Evolutionary conservation across 2,113 vertebrate genomes (phyloP), one percentile per base, ranked within the genome.

Genomic region (Chlamydotis undulata): DNA sequence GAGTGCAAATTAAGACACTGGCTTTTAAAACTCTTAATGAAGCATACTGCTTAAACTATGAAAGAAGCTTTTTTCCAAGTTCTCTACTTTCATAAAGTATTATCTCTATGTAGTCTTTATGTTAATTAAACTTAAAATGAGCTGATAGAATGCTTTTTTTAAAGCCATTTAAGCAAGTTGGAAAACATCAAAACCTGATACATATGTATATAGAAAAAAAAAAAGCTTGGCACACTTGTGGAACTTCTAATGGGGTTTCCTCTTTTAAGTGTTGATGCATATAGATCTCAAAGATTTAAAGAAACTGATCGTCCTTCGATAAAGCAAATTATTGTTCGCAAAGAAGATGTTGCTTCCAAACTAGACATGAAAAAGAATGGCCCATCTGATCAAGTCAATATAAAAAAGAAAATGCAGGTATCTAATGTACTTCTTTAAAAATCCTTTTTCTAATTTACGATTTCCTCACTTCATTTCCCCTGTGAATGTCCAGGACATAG

Each of bases 321-420:
- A 85, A 99, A 99, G 80, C 99, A 99, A 97, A 97, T 99, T 76
- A 99, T 99, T 19, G 98, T 99, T 71, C 98, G 98, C 52, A 99
- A 98, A 93, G 99, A 99, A 94, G 99, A 99, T 28, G 96, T 99
- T 67, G 56, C 98, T 78, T 97, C 98, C 55, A 98, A 97, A 85
- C 81, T 97, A 17, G 98, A 99, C 57, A 98, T 97, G n/a, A 97
- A 94, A 63, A 96, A 79, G 84, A 98, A 96, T 77, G 96, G 81
- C n/a, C 95, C 94, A 70, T 71, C 98, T 75, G 80, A 97, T 90
- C 97, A 98, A 85, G 95, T 98, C 88, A 98, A 97, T 79, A 92
- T 99, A 88, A 99, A 99, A 96, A 99, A 99, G 96, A 99, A 98
- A 97, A 99, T 99, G 90, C 99, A 99, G 99, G 99, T 99, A 90